Percentiles rank a stretch among this genome's conserved stretches.
Evolutionary conservation across 2,797 vertebrate species (phyloP).

Genomic region (Acropternis orthonyx): DNA sequence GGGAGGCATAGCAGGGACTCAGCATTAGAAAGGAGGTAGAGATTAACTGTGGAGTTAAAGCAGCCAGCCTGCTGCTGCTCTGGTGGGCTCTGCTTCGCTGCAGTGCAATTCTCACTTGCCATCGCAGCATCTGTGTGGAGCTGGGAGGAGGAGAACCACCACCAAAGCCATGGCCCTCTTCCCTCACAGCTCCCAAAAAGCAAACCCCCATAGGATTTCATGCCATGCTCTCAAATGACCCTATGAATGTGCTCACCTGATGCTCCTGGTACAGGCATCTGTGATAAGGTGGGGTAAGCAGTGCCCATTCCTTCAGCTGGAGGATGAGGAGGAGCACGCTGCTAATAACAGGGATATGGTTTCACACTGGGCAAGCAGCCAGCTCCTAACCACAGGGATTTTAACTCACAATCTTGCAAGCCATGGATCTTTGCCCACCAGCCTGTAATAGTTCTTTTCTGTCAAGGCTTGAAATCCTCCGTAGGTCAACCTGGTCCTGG

Average conservation of each 20-base stretch:
- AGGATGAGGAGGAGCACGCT: background rate
- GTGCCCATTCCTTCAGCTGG: fast-evolving
- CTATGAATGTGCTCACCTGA: fast-evolving
- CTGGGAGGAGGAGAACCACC: background rate
- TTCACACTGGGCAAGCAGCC: background rate
- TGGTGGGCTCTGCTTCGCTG: background rate
- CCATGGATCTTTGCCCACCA: background rate
- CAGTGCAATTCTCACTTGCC: background rate
- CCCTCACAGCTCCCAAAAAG: background rate
- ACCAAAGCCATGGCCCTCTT: background rate
- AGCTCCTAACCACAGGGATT: background rate
- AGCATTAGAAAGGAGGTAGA: background rate
- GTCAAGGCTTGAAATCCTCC: background rate
- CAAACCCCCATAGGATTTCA: background rate
- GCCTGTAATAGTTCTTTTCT: background rate
- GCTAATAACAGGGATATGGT: background rate
- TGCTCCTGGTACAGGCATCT: fast-evolving
- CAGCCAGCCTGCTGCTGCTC: background rate
- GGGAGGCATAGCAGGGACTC: background rate
- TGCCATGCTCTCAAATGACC: background rate
- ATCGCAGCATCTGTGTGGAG: fast-evolving
- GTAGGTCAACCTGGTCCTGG: background rate
- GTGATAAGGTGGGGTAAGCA: background rate
- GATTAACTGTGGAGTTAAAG: background rate
- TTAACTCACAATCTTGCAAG: background rate